Evolutionary conservation across 2,797 vertebrate genomes (phyloP).

Genomic region (Graptemys geographica): DNA sequence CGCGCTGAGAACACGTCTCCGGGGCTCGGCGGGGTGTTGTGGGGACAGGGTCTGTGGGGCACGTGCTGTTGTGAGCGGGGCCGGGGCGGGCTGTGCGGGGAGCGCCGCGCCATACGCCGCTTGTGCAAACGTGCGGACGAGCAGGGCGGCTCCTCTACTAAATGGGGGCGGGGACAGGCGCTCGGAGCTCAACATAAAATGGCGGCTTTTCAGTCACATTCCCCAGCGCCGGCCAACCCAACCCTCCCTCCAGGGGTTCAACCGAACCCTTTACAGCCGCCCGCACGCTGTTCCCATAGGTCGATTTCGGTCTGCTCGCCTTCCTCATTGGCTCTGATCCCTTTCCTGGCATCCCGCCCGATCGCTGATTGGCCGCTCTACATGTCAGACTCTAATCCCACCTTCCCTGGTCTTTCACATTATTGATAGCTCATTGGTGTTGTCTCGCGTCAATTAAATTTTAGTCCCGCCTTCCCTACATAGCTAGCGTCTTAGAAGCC

Average conservation of each 20-base stretch:
- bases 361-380: fast-evolving
- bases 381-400: not conserved
- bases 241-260: conserved; percentile 25
- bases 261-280: not conserved
- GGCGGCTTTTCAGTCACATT: conserved; percentile 49
- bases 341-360: not conserved
- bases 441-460: fast-evolving
- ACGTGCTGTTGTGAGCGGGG: too few species aligned
- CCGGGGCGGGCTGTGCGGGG: too few species aligned
- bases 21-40: too few species aligned
- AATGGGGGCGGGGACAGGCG: not conserved
- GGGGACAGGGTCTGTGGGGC: too few species aligned
- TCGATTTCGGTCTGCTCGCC: not conserved
- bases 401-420: fast-evolving
- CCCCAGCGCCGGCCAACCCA: not conserved
- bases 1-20: too few species aligned
- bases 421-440: fast-evolving
- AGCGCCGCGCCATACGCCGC: too few species aligned
- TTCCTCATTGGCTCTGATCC: fast-evolving
- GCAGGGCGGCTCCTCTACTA: too few species aligned
- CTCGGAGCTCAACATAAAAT: conserved; percentile 31
- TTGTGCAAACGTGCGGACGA: too few species aligned
- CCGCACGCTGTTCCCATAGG: not conserved
- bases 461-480: fast-evolving
- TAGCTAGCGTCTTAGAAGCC: fast-evolving